Percentiles rank a stretch among this genome's conserved stretches.
These are phyloP conservation scores for Netelia melanura DNA, from an alignment of 2,888 invertebrate species.

Conservation along the genomic window DNA sequence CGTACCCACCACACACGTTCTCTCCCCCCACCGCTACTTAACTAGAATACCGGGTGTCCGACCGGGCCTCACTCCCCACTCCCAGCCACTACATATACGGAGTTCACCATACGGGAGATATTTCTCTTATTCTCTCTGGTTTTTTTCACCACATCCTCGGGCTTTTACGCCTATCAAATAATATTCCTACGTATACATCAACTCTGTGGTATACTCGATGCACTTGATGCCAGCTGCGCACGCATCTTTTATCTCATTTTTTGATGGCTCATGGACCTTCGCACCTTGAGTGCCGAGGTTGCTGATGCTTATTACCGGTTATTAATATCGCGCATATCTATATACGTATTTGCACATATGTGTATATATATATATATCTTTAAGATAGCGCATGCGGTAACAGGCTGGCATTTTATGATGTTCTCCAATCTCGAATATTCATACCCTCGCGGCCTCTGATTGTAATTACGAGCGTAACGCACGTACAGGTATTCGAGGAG, in stretches of 20 bases:
- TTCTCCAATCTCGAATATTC: conserved; percentile 65
- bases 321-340: conserved; percentile 63
- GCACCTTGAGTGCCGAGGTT: conserved; percentile 60
- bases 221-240: conserved; percentile 48
- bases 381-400: conserved; percentile 3
- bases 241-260: conserved; percentile 44
- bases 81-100: conserved; percentile 9
- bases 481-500: neutral
- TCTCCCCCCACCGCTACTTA: too few species aligned
- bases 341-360: neutral
- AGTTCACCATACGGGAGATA: conserved; percentile 27
- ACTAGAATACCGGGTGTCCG: too few species aligned
- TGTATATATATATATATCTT: neutral
- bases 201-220: neutral
- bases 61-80: too few species aligned
- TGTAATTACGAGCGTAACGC: conserved; percentile 78
- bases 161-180: conserved; percentile 46
- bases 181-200: neutral
- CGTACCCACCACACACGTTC: neutral
- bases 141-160: conserved; percentile 53
- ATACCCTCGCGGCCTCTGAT: conserved; percentile 67
- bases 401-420: conserved; percentile 24
- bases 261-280: conserved; percentile 55
- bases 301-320: conserved; percentile 70
- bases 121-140: conserved; percentile 35